Conservation (phyloP, 2,888 invertebrate species). For the Drosophila yooni region DNA sequence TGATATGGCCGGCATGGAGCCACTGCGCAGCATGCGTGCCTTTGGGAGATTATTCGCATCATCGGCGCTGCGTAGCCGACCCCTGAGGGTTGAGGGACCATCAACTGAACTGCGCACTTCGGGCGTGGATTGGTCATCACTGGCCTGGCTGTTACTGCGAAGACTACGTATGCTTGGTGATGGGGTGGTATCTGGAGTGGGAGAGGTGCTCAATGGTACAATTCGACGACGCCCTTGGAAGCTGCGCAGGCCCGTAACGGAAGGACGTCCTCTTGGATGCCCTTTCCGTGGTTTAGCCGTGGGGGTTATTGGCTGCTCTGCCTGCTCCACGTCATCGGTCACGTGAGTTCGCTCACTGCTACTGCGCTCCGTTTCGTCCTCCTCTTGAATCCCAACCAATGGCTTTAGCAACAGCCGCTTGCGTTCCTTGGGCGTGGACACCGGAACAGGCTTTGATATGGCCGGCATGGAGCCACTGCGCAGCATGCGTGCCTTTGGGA, state of each 20-base stretch:
- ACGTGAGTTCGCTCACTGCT: conserved; percentile 3
- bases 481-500: neutral
- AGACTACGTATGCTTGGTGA: neutral
- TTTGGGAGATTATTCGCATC: neutral
- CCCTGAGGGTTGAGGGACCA: neutral
- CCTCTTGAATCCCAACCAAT: conserved; percentile 27
- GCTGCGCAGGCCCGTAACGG: neutral
- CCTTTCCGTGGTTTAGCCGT: too few relatives aligned
- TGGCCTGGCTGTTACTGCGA: conserved; percentile 8
- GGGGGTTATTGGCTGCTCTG: neutral
- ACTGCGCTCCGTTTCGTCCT: conserved; percentile 5
- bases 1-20: conserved; percentile 35
- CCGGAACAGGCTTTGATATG: conserved; percentile 5
- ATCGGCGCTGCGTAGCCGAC: conserved; percentile 18
- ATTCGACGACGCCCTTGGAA: too few relatives aligned
- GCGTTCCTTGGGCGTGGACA: conserved; percentile 32
- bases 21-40: conserved; percentile 19
- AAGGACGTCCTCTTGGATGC: neutral
- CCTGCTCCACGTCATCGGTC: neutral
- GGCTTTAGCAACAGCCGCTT: neutral
- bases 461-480: conserved; percentile 45
- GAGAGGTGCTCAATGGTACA: too few relatives aligned
- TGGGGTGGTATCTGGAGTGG: neutral
- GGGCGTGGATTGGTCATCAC: neutral
- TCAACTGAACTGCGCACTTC: neutral